A percentile compares a stretch with the other conserved stretches of the same genome.
These are phyloP conservation scores for Cyrtorhinus lividipennis DNA, from an alignment of 1,140 invertebrate species.

Conservation along the genomic window DNA sequence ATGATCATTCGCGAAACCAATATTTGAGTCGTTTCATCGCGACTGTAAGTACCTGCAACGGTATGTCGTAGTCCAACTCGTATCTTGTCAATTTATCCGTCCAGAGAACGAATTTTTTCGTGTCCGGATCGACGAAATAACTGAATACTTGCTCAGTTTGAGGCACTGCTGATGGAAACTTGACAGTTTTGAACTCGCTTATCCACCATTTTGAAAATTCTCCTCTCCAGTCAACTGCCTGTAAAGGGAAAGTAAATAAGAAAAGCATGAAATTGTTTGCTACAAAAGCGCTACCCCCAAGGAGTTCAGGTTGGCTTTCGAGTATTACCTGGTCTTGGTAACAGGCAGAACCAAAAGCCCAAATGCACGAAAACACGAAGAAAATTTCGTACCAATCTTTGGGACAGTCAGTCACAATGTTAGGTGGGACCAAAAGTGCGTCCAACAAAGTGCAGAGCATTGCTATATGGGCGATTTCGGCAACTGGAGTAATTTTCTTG, in stretches of 20 bases:
- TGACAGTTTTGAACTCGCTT: constrained; percentile 79
- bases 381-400: constrained; percentile 87
- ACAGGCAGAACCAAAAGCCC: constrained; percentile 84
- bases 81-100: constrained; percentile 57
- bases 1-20: background rate
- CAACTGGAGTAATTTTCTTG: constrained; percentile 82
- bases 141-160: constrained; percentile 67
- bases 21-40: background rate
- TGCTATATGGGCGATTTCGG: constrained; percentile 79
- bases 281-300: too few species aligned
- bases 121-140: constrained; percentile 74
- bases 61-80: constrained; percentile 71
- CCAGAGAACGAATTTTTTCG: constrained; percentile 77
- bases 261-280: too few species aligned
- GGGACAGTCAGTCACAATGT: constrained; percentile 68
- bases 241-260: constrained; percentile 10
- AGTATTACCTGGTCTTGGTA: constrained; percentile 74
- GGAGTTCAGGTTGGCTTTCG: background rate
- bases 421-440: constrained; percentile 62
- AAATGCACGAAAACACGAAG: constrained; percentile 80
- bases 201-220: constrained; percentile 90
- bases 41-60: constrained; percentile 50
- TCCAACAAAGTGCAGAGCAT: constrained; percentile 82
- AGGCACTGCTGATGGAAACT: constrained; percentile 81
- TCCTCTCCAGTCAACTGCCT: constrained; percentile 69